Conservation (phyloP, 2,888 invertebrate genomes). For the Lochmaea crataegi region DNA sequence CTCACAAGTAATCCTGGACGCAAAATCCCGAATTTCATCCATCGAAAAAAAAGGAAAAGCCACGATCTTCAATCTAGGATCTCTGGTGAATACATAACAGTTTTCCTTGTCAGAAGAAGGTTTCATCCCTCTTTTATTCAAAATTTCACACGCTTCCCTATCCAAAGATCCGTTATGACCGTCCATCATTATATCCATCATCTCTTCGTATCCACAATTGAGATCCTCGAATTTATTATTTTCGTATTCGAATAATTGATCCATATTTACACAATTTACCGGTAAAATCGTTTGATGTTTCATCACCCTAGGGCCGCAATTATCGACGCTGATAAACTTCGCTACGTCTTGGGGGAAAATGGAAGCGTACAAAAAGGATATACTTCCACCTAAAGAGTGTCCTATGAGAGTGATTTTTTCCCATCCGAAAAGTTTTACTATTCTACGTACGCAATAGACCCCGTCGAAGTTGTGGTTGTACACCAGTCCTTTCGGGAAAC, state of each 20-base stretch:
- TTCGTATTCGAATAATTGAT: slow-evolving; percentile 81
- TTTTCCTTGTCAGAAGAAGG: slow-evolving; percentile 61
- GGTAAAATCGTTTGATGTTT: slow-evolving; percentile 69
- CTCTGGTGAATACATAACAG: slow-evolving; percentile 76
- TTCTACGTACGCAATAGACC: slow-evolving; percentile 76
- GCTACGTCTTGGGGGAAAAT: slow-evolving; percentile 79
- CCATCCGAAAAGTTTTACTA: slow-evolving; percentile 82
- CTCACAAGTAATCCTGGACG: slow-evolving; percentile 76
- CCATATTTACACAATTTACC: slow-evolving; percentile 71
- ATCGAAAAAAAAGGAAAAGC: slow-evolving; percentile 77
- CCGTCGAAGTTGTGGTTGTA: slow-evolving; percentile 88
- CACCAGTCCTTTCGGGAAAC: slow-evolving; percentile 78
- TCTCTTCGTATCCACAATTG: slow-evolving; percentile 79
- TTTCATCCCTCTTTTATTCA: slow-evolving; percentile 82
- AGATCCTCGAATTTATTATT: slow-evolving; percentile 73
- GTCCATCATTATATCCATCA: slow-evolving; percentile 78
- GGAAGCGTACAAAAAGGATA: slow-evolving; percentile 84
- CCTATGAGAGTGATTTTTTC: slow-evolving; percentile 79
- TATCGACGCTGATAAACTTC: slow-evolving; percentile 80
- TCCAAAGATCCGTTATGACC: slow-evolving; percentile 80
- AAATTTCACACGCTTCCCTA: slow-evolving; percentile 74
- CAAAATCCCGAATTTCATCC: slow-evolving; percentile 76
- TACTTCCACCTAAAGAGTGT: slow-evolving; percentile 82
- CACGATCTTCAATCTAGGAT: slow-evolving; percentile 80
- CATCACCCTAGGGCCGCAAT: slow-evolving; percentile 79